Percentiles rank a stretch among this genome's conserved stretches.
These are phyloP conservation scores for Glareola pratincola DNA, from an alignment of 2,113 vertebrate species.

Conservation along the genomic window DNA sequence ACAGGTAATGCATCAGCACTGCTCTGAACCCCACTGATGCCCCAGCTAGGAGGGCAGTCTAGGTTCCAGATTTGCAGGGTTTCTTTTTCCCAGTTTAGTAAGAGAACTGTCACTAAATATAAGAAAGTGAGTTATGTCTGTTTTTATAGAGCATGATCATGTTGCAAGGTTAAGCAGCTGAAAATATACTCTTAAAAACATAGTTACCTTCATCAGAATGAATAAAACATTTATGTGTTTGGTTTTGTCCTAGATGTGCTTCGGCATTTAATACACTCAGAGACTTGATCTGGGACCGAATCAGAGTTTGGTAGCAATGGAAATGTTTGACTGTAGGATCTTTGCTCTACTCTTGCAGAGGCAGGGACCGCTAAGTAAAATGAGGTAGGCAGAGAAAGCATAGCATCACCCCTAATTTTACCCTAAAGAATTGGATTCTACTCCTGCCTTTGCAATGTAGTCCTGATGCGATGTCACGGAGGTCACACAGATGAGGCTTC, in stretches of 20 bases:
- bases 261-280: background rate
- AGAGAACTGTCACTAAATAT: background rate
- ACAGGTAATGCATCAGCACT: background rate
- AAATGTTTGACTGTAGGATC: background rate
- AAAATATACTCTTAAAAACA: background rate
- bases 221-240: background rate
- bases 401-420: background rate
- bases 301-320: background rate
- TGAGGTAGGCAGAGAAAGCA: background rate
- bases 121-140: background rate
- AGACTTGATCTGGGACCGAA: background rate
- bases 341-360: background rate
- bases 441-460: background rate
- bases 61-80: background rate
- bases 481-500: background rate
- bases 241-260: background rate
- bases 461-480: background rate
- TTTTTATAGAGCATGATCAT: background rate
- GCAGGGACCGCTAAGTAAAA: background rate
- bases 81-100: background rate
- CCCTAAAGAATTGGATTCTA: background rate
- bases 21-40: background rate
- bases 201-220: background rate
- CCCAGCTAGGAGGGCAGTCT: background rate
- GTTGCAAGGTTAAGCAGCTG: background rate